Base-by-base conservation (phyloP, 2,797 vertebrate genomes). In the Clarias laeviceps region DNA sequence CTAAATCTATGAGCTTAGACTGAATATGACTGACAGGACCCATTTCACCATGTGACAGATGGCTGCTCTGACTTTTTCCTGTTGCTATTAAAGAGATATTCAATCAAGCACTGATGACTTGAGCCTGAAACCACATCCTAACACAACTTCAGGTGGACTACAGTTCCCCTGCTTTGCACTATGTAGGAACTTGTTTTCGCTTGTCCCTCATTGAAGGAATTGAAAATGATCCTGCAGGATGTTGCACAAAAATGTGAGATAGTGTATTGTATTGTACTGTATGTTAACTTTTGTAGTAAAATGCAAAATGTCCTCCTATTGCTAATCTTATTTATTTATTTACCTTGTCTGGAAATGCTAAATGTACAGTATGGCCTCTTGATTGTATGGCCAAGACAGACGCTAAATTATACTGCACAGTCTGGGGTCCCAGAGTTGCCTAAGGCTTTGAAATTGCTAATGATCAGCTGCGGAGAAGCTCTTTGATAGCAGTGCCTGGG, bases 41-140 rank as follows among this genome's bases (percentile, higher is more conserved):
- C 90, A 90, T 93, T 92, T 91, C 91, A 92, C 89, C 91, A 93
- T 92, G 93, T 95, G 95, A 91, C 83, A 70, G 80, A 70, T 70
- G 66, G 66, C 50, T 70, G 65, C 66, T 59, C 32, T 70, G 50
- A 57, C 29, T 57, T 69, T 82, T n/a, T 70, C 18, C 90, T 82
- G 85, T 90, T 90, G 90, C 93, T 91, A 95, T 95, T 95, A 95
- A 94, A 94, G 93, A 91, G 87, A 95, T 94, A 93, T 95, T 94
- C 92, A 93, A 90, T 93, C 90, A 92, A 90, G 89, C 81, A 93
- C 91, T 94, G 92, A 95, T 93, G 94, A 89, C 89, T 90, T 91
- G 91, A 82, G 91, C 94, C 92, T 24, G 56, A 93, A 95, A 94
- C 93, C 91, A 92, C 88, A 86, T 92, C 91, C 93, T 86, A 82